Evolutionary conservation across 2,113 vertebrate genomes (phyloP), one percentile per base, ranked within the genome.

Genomic region (Phoxinus phoxinus): DNA sequence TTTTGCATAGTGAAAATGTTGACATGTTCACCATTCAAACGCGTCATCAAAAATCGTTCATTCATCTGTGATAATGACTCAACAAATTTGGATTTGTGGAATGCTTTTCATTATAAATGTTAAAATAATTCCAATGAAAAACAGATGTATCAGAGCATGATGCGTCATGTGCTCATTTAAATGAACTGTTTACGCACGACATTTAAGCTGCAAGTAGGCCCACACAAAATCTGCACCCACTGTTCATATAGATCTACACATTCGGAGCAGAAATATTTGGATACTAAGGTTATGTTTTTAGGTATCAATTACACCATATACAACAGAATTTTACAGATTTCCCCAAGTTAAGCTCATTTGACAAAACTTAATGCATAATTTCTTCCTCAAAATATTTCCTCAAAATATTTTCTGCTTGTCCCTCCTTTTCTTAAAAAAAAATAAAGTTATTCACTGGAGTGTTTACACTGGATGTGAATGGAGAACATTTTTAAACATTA

Each of bases 71-170:
- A 2, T 51, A 51, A 32, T 76, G 74, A 76, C 48, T 76, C 74
- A 76, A 76, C 74, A 21, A 53, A 32, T 53, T 53, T 51, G 74
- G 74, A 76, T 76, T 51, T 51, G 44, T 27, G 25, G 25, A 75
- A 48, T 48, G 41, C 25, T 75, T 48, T 48, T 35, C 4, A 19
- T 76, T 12, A 17, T 21, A 53, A 30, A 51, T 76, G 17, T 75
- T 51, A 51, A 30, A 73, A 25, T 13, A 73, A 27, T 72, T 23
- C 35, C 21, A 73, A 13, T 25, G 69, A 73, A 37, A 44, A 44
- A 73, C 69, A 73, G 67, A 71, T 71, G 4, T 23, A 71, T 71
- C 9, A n/a, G 67, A 44, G 35, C 23, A 74, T 27, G 41, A 74
- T 25, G 23, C n/a, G 25, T 46, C 23, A 27, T 25, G n/a, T 46